Evolutionary conservation across 92 coral and sea anemone species (phyloP), one percentile per base, ranked within the genome.

Genomic region (Parazoanthus atlanticus): DNA sequence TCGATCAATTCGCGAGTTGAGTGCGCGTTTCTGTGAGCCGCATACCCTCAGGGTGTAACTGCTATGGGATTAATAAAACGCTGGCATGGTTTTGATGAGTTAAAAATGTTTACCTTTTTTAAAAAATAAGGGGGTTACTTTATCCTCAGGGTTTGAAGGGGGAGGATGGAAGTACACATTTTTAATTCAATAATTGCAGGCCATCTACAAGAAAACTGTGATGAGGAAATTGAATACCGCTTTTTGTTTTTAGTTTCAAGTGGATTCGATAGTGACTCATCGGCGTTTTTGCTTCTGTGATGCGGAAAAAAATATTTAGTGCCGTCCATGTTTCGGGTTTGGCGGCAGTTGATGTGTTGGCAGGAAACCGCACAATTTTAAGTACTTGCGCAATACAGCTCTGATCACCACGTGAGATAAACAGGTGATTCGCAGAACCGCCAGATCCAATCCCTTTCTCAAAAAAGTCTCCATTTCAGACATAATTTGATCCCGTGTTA

Each of bases 291-390:
- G 21, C 25, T 4, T 58, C 71, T 79, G 4, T 13, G n/a, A 84
- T 70, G 54, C 41, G 15, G 78, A 46, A 83, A 73, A 40, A 84
- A 38, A 41, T 70, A 38, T 36, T 13, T 36, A 46, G 40, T 54
- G 36, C 77, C 66, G 61, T 84, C 66, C 69, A 83, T 84, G 26
- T 21, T 54, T 30, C 74, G 43, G 40, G 79, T 26, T 75, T 36
- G 78, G 78, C 78, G 49, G 13, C 21, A 33, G 78, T 8, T 33
- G 40, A 33, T 74, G 36, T 29, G 33, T 43, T 43, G 46, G 56
- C 87, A 84, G 87, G 87, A 84, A 84, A 84, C 87, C 87, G 46
- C 87, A 84, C 87, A 84, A 84, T 84, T 70, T 43, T 29, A 69
- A 67, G 36, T 41, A 69, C 86, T 84, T 84, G 78, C 86, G n/a